Conservation (phyloP, 1,140 invertebrate genomes). For the Cyclina sinensis region DNA sequence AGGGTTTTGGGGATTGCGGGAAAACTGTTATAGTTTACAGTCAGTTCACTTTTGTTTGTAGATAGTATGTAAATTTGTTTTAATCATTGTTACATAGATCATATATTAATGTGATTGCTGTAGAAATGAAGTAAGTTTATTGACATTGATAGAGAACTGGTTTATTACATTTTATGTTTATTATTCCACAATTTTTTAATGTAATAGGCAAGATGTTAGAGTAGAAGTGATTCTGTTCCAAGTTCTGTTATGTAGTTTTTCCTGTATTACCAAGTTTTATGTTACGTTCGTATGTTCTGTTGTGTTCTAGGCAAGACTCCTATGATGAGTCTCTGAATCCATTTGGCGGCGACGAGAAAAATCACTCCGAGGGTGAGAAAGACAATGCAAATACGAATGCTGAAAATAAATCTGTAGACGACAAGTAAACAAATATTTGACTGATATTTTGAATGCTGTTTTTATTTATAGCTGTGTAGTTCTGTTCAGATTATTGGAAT, state of each 20-base stretch:
- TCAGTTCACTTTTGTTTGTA: too few species aligned
- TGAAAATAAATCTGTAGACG: conserved; percentile 69
- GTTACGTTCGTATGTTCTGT: not conserved
- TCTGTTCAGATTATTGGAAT: not conserved
- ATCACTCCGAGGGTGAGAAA: conserved; percentile 62
- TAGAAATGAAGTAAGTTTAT: too few species aligned
- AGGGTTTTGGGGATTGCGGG: too few species aligned
- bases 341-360: conserved; percentile 77
- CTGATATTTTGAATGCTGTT: conserved; percentile 59
- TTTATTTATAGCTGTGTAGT: conserved; percentile 17
- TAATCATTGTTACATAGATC: too few species aligned
- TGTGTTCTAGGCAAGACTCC: conserved; percentile 67
- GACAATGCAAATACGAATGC: conserved; percentile 62
- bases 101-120: too few species aligned
- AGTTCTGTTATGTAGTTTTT: not conserved
- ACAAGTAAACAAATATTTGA: conserved; percentile 70
- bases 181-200: not conserved
- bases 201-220: not conserved
- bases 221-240: not conserved
- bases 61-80: too few species aligned
- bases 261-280: not conserved
- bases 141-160: too few species aligned
- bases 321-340: conserved; percentile 83
- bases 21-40: too few species aligned
- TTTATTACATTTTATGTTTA: too few species aligned